Conservation (phyloP, 2,888 invertebrate species). For the Nomada ruficornis region DNA sequence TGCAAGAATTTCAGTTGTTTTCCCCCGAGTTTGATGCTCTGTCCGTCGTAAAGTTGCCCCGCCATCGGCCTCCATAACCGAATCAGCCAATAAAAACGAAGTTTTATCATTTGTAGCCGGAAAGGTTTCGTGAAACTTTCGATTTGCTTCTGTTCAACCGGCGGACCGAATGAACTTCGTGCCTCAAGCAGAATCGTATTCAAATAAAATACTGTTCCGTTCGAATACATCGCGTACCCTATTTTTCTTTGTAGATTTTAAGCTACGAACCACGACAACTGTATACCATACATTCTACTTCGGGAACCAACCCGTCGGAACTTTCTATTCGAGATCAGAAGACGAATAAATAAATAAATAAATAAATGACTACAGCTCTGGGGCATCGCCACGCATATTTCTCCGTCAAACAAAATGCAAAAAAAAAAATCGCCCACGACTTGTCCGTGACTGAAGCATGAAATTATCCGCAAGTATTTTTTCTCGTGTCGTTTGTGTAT, state of each 20-base stretch:
- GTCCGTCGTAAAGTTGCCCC: constrained; percentile 38
- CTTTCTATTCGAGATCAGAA: constrained; percentile 1
- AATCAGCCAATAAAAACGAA: constrained; percentile 52
- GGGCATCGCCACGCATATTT: background rate
- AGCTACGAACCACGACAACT: constrained; percentile 3
- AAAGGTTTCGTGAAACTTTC: constrained; percentile 44
- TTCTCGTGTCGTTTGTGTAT: background rate
- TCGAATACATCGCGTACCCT: background rate
- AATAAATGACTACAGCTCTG: background rate
- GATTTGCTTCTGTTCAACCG: background rate
- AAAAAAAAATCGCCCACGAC: background rate
- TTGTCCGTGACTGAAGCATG: constrained; percentile 24
- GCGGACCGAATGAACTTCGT: constrained; percentile 13
- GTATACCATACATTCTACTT: background rate
- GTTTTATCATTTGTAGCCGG: constrained; percentile 42
- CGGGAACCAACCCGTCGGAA: background rate
- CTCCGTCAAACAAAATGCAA: background rate
- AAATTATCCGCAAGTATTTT: constrained; percentile 37
- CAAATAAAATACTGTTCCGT: constrained; percentile 13
- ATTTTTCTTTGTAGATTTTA: too few relatives aligned
- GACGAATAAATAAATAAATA: constrained; percentile 25
- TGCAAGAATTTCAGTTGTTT: constrained; percentile 46
- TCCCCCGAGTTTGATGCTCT: constrained; percentile 43
- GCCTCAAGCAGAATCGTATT: constrained; percentile 4
- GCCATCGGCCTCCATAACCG: constrained; percentile 41